Evolutionary conservation across 2,113 vertebrate genomes (phyloP), one percentile per base, ranked within the genome.

Genomic region (Pleuronectes platessa): DNA sequence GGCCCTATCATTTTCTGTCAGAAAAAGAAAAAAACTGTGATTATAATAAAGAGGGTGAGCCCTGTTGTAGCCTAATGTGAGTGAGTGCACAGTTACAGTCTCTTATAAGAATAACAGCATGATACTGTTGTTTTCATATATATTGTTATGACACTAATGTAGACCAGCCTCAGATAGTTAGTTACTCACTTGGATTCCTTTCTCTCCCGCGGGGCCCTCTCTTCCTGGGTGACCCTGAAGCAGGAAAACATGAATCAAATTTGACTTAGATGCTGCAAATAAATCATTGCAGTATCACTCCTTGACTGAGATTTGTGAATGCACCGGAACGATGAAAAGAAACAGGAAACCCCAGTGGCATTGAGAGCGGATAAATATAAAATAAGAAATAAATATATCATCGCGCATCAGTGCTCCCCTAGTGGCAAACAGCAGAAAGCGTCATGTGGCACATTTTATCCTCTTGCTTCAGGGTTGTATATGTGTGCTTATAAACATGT

Each of bases 141-240:
- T 54, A 67, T 74, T 68, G 9, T 20, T 74, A 5, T 49, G 60
- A 42, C 31, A 70, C 24, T 37, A 9, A 14, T 45, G 23, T 3
- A 55, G 31, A 71, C 58, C 51, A 78, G 60, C 47, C 26, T 63
- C 10, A 74, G 53, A 66, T 15, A 35, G 58, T 49, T 66, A 40
- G 71, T 78, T 78, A 93, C 92, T 90, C 90, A 98, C 97, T 93
- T 95, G 95, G 15, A 90, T 78, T 17, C 97, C 97, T 80, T 98
- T 98, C 78, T 98, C 97, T 84, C 97, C 97, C 0, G 95, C 53
- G 24, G 95, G 95, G 3, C 97, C 97, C 79, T 98, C 97, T 85
- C 94, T 95, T 73, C 97, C 97, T 8, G 97, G 97, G 82, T 98
- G 97, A 78, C 97, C 97, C 97, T 98, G 83, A 18, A 68, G 56